Evolutionary conservation across 2,113 vertebrate species (phyloP).

Genomic region (Nycticryphes semicollaris): DNA sequence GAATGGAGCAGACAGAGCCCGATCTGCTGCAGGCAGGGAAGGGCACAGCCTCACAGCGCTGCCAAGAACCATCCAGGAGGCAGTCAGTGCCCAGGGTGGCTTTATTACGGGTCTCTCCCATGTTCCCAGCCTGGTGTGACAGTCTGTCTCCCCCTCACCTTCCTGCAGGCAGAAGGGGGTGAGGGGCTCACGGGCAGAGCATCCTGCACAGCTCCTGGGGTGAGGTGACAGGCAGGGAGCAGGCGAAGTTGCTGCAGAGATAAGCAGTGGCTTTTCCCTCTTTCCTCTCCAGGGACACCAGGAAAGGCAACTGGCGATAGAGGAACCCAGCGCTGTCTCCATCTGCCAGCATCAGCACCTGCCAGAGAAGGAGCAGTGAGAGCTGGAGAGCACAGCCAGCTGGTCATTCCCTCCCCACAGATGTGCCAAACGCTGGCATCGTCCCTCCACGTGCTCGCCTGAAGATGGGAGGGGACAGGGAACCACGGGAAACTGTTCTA

Average conservation of each 20-base stretch:
- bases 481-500: background rate
- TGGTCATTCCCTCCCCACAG: background rate
- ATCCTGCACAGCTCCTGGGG: constrained; percentile 81
- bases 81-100: background rate
- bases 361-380: constrained; percentile 8
- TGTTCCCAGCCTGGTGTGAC: no score
- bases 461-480: rapidly evolving
- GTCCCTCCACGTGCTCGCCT: rapidly evolving
- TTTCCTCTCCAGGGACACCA: constrained; percentile 78
- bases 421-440: background rate
- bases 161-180: background rate
- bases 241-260: constrained; percentile 86
- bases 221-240: constrained; percentile 86
- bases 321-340: constrained; percentile 80
- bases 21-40: background rate
- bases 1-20: background rate
- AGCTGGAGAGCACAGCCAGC: background rate
- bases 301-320: constrained; percentile 81
- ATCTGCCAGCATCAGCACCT: constrained; percentile 88
- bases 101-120: background rate
- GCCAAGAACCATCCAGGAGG: background rate
- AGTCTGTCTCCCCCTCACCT: background rate
- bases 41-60: background rate
- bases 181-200: constrained; percentile 65
- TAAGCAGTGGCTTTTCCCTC: constrained; percentile 84